These are phyloP conservation scores for Leuciscus waleckii DNA, from an alignment of 2,797 vertebrate genomes.

Conservation along the genomic window DNA sequence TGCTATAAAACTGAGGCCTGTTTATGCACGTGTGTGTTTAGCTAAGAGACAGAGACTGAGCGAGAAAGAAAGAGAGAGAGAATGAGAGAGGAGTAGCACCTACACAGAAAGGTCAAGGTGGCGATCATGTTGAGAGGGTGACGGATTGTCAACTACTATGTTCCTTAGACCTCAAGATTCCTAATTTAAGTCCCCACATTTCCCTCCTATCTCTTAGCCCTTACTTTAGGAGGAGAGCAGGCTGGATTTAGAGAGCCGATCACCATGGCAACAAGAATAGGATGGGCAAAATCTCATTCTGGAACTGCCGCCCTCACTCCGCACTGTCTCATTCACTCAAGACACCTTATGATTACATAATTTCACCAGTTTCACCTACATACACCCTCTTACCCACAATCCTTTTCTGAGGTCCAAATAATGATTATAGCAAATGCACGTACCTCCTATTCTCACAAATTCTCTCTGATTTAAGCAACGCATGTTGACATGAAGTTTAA, in stretches of 20 bases:
- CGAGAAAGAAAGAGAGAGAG: background rate
- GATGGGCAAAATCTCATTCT: conserved; percentile 68
- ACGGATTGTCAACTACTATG: background rate
- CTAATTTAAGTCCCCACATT: conserved; percentile 41
- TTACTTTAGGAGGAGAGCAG: conserved; percentile 55
- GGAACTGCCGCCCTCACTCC: conserved; percentile 47
- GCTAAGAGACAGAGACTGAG: background rate
- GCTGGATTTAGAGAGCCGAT: conserved; percentile 72
- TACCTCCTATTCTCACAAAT: background rate
- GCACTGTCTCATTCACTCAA: conserved; percentile 44
- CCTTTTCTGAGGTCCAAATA: conserved; percentile 9
- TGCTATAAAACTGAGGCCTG: background rate
- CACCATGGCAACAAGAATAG: conserved; percentile 82
- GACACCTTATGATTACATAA: conserved; percentile 49
- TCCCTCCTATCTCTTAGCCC: background rate
- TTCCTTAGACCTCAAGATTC: conserved; percentile 13
- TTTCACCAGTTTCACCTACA: conserved; percentile 48
- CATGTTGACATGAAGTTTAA: conserved; percentile 38
- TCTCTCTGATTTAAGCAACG: conserved; percentile 22
- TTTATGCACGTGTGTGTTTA: background rate
- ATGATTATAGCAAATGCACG: background rate
- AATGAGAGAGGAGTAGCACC: background rate
- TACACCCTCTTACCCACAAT: conserved; percentile 27
- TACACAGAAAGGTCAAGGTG: background rate
- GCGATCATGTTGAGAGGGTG: background rate